Evolutionary conservation across 92 coral and sea anemone species (phyloP), one percentile per base, ranked within the genome.

Genomic region (Actinostola sp.): DNA sequence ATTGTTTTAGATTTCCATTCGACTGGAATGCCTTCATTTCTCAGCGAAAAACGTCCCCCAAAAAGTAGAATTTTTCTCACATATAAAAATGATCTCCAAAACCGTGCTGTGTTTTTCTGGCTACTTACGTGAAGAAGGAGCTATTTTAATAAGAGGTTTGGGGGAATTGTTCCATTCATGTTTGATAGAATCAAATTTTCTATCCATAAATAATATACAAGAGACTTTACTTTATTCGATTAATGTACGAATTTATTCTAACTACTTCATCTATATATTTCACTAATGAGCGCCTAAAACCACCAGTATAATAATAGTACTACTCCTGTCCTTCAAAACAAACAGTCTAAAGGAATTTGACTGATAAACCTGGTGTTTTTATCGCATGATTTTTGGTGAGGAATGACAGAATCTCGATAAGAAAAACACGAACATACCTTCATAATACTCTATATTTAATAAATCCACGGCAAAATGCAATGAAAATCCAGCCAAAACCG

Each of bases 291-390:
- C 30, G 25, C 25, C 60, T 53, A 53, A 53, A 57, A 57, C 63
- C 63, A 24, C 28, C 63, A 57, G 10, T 1, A 1, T 17, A 38
- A 57, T 57, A 57, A 57, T 57, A 38, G 63, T 17, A 27, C 63
- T 57, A 27, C 8, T 20, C 6, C 31, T 53, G 31, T 16, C 14
- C n/a, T 49, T n/a, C 10, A 49, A 57, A 57, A 57, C 63, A 57
- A 57, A 57, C 63, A 57, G 5, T 8, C 63, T 57, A 57, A 27
- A 57, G 63, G 63, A 57, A 57, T 57, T 53, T 57, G 42, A 36
- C 11, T 27, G 63, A 57, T 27, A 57, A 53, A 25, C 32, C 60
- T 19, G 39, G 7, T 27, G 27, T 29, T 38, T 27, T 11, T 30
- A 9, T 27, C 39, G 5, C n/a, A 57, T 15, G 17, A 29, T 57